Conservation (phyloP, 2,888 invertebrate species). For the Nebria brevicollis region DNA sequence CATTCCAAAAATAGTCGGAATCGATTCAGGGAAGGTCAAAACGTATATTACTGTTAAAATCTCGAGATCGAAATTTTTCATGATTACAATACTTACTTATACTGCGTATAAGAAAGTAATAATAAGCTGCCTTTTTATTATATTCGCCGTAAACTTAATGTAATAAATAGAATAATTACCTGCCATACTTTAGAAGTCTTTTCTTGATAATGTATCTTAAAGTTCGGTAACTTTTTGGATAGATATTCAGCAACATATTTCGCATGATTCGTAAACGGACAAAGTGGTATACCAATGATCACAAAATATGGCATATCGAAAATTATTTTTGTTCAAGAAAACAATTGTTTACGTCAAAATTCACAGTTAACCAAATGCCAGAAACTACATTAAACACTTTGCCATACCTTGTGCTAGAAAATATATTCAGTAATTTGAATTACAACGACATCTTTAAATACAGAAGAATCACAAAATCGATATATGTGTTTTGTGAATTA, state of each 20-base stretch:
- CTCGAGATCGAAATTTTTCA: too few relatives aligned
- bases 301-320: conserved; percentile 63
- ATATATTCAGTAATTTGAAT: conserved; percentile 26
- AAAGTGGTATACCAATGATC: conserved; percentile 68
- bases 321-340: background rate
- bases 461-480: conserved; percentile 21
- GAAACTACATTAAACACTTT: conserved; percentile 15
- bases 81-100: too few relatives aligned
- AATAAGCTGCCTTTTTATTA: too few relatives aligned
- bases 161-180: conserved; percentile 56
- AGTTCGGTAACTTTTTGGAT: conserved; percentile 66
- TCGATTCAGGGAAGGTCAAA: too few relatives aligned
- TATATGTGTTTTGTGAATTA: conserved; percentile 19
- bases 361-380: conserved; percentile 31
- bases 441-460: conserved; percentile 30
- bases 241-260: conserved; percentile 68
- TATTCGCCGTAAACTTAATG: background rate
- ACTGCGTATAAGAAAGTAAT: too few relatives aligned
- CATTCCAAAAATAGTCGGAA: too few relatives aligned
- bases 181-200: conserved; percentile 66
- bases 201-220: conserved; percentile 65
- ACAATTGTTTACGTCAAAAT: conserved; percentile 14
- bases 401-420: conserved; percentile 29
- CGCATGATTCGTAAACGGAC: conserved; percentile 66
- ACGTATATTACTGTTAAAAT: too few relatives aligned